Evolutionary conservation across 1,140 invertebrate genomes (phyloP).

Genomic region (Orchesella cincta): DNA sequence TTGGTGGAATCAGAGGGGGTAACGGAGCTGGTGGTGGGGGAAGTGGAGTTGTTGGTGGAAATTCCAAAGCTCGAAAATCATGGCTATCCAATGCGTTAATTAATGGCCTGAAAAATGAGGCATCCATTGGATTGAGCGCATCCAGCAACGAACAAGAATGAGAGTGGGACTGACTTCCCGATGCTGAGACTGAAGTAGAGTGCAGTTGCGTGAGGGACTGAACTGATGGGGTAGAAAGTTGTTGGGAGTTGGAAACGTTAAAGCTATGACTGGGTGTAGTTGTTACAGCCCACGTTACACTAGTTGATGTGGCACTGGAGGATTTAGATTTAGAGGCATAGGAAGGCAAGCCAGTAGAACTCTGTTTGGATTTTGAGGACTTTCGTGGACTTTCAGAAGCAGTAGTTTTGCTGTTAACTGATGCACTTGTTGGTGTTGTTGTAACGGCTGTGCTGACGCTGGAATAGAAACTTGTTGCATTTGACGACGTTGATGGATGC

Average conservation of each 20-base stretch:
- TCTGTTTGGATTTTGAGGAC: not conserved
- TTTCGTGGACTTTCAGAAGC: not conserved
- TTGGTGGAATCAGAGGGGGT: conserved; percentile 1
- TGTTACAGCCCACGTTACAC: not conserved
- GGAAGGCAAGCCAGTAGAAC: too few species aligned
- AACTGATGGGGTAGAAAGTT: not conserved
- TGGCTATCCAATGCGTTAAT: not conserved
- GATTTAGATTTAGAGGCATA: too few species aligned
- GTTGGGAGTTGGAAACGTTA: not conserved
- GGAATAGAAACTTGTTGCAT: too few species aligned
- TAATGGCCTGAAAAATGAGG: conserved; percentile 10
- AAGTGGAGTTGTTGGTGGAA: not conserved
- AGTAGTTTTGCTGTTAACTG: too few species aligned
- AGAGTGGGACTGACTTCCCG: not conserved
- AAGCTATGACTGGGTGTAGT: not conserved
- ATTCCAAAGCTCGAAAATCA: conserved; percentile 12
- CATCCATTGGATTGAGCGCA: conserved; percentile 16
- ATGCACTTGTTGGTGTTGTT: too few species aligned
- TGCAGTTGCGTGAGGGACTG: not conserved
- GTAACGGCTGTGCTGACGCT: too few species aligned
- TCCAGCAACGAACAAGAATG: conserved; percentile 1
- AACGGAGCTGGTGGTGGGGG: not conserved
- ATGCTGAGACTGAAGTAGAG: not conserved
- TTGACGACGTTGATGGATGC: too few species aligned
- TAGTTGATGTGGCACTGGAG: too few species aligned